Evolutionary conservation across 2,113 vertebrate genomes (phyloP), one percentile per base, ranked within the genome.

Genomic region (Emydura subglobosa): DNA sequence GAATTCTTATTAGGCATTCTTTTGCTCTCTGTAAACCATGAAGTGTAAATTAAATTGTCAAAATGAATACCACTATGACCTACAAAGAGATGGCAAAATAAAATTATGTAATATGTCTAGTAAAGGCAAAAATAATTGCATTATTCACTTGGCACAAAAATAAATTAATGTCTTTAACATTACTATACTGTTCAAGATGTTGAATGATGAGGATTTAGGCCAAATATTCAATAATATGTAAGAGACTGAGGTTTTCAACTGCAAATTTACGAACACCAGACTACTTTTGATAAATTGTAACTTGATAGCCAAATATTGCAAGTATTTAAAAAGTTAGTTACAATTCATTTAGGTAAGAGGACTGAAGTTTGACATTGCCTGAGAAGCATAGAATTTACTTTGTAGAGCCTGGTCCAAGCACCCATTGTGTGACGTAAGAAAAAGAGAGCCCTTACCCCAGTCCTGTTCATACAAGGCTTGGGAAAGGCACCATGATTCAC

Each of bases 391-490:
- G 86, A 98, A 98, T 98, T 98, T 97, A 96, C 93, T 94, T 98
- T 96, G 83, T 94, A 98, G 96, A 97, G 96, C 90, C 91, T 91
- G 90, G 59, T 92, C 97, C 96, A 98, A 98, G 94, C 95, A 97
- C 91, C 74, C 85, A 90, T 86, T 94, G 95, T 95, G 94, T 94
- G 95, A 96, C 90, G 94, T 87, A 97, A 97, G 97, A 96, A 98
- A 97, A 88, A 91, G 96, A 96, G 61, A 97, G 96, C 97, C 98
- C 98, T 98, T 98, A 99, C 98, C 98, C 98, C 98, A 99, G 98
- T 98, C 98, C 98, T 99, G 98, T 98, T 99, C 98, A 98, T 98
- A 99, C 98, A 98, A 98, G 98, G 98, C 98, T 99, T 98, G 98
- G 98, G 98, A 99, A 99, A 98, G 98, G 98, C 98, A 98, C 97